Base-by-base conservation (phyloP, 2,888 invertebrate genomes). In the Melinaea menophilus region DNA sequence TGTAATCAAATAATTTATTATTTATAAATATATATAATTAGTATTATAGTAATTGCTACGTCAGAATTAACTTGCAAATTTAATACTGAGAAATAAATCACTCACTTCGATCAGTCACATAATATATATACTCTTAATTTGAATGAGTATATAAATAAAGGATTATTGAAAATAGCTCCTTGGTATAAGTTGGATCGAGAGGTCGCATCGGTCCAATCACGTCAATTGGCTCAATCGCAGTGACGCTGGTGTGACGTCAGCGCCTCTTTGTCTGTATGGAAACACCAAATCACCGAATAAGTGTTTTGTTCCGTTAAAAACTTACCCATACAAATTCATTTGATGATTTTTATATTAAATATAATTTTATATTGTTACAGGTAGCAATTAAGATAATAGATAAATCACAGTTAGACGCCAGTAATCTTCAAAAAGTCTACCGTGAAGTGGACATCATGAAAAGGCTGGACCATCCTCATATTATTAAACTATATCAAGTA, bases 391-490 rank as follows among this genome's bases (percentile, higher is more conserved):
- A 98, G 93, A 97, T 98, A 84, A 97, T 98, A 84, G 97, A 98
- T 92, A 97, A 97, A 90, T 95, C 96, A 66, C 95, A 96, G 88
- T 91, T 98, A 91, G 97, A 97, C 84, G 93, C 95, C 73, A 95
- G 95, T 77, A 98, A 98, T 88, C 92, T 98, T 82, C 95, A 96
- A 83, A 99, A 99, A 90, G 98, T 99, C 73, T 96, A 98, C 86
- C 93, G 99, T 72, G 99, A 99, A 92, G 98, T 99, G 79, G 97
- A 98, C 85, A 98, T 99, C 80, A 97, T 99, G 96, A 98, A 98
- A 91, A 94, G 96, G 77, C 93, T 99, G 81, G 95, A 98, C 82
- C 99, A 99, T 92, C 98, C 98, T 67, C 98, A 99, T 91, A 98
- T 99, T 82, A 98, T 99, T 84, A 98, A 98, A 91, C 93, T 99